Percentiles rank a stretch among this genome's conserved stretches.
Conservation (phyloP, 2,888 invertebrate genomes). For the Drosophila dives region DNA sequence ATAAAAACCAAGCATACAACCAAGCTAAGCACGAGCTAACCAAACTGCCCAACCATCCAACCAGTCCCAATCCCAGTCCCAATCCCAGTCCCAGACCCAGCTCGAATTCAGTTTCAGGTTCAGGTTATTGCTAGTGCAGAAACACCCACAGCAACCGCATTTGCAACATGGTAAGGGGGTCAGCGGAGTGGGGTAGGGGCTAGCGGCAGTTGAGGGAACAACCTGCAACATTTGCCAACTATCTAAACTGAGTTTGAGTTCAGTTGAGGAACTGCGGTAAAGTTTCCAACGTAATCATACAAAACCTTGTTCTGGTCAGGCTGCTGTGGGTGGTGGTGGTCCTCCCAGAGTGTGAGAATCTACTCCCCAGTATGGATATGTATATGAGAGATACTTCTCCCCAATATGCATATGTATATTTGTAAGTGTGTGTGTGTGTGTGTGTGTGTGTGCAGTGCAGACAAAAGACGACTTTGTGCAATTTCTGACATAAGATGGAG, state of each 20-base stretch:
- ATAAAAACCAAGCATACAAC: constrained; percentile 70
- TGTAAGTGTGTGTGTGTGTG: constrained; percentile 15
- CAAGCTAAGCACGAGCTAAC: constrained; percentile 46
- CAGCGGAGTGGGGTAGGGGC: neutral
- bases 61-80: neutral
- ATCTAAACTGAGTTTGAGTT: constrained; percentile 75
- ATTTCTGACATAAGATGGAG: constrained; percentile 76
- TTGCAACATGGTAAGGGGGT: constrained; percentile 45
- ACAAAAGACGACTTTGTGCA: constrained; percentile 80
- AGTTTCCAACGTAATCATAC: constrained; percentile 79
- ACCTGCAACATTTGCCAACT: constrained; percentile 73
- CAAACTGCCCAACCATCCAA: constrained; percentile 6
- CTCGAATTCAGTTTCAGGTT: constrained; percentile 39
- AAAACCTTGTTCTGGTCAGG: constrained; percentile 68
- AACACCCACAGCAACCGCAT: constrained; percentile 75
- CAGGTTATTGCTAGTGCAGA: constrained; percentile 45
- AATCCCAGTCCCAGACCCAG: constrained; percentile 8
- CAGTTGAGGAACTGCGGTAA: constrained; percentile 79
- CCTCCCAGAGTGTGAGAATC: constrained; percentile 16
- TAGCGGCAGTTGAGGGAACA: constrained; percentile 6
- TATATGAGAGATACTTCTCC: constrained; percentile 10
- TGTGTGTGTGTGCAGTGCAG: constrained; percentile 45
- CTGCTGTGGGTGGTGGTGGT: constrained; percentile 36
- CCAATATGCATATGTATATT: constrained; percentile 3
- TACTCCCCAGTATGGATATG: constrained; percentile 10